phyloP scores from a whole-genome alignment of 2,113 vertebrate genomes.

The Chauna torquata region DNA sequence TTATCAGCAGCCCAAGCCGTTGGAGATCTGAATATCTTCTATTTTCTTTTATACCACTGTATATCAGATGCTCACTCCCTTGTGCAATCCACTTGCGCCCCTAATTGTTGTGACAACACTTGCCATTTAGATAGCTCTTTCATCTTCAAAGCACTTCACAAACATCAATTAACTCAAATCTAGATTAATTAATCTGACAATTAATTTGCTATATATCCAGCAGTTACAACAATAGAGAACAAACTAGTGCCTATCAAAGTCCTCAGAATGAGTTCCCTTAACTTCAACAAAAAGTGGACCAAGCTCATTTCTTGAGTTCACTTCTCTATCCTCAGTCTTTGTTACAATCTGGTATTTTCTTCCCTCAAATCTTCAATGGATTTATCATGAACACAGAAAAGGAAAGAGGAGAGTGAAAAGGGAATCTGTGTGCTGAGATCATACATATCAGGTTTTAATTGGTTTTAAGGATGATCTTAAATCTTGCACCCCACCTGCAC shows the following conservation, averaged over 20 bases:
- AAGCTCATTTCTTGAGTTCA: neutral
- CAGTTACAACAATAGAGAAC: neutral
- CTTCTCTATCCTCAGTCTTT: neutral
- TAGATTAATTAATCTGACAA: conserved; percentile 43
- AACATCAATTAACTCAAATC: conserved; percentile 50
- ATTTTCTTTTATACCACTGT: neutral
- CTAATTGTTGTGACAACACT: conserved; percentile 8
- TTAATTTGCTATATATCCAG: neutral
- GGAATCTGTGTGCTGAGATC: neutral
- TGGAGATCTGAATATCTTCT: neutral
- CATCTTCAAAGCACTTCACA: conserved; percentile 46
- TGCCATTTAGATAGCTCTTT: conserved; percentile 32
- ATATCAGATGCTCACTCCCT: neutral
- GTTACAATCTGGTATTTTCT: neutral
- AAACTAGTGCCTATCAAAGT: neutral
- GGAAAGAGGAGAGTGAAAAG: neutral
- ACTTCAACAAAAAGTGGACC: neutral
- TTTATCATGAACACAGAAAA: neutral
- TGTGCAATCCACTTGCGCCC: neutral
- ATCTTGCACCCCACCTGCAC: neutral
- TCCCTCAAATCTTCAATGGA: neutral
- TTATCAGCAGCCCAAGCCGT: neutral
- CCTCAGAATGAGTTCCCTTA: neutral
- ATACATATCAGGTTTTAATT: neutral
- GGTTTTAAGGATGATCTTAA: neutral